Evolutionary conservation across 2,113 vertebrate species (phyloP), one percentile per base, ranked within the genome.

Genomic region (Callocephalon fimbriatum): DNA sequence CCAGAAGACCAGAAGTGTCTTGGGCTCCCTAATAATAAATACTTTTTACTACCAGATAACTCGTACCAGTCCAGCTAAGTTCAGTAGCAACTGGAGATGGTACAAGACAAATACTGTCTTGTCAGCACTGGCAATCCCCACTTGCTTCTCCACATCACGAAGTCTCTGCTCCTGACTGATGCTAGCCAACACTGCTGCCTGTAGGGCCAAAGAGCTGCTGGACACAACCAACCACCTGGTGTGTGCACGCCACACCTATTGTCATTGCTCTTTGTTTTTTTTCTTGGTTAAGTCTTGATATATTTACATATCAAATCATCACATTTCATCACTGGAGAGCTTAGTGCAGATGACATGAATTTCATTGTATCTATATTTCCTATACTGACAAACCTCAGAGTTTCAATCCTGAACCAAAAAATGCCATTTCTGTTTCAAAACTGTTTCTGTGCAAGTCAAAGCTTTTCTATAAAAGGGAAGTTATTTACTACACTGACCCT

Each of bases 61-160:
- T 61, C 8, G 20, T n/a, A 83, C 22, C 22, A 74, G n/a, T 80
- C 16, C 27, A 73, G 27, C 18, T 17, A 50, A 78, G 38, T 15
- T 63, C 78, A 38, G 48, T 4, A 73, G 35, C 32, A 68, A 45
- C 25, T 42, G 37, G 29, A 51, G 61, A 58, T 25, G 18, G 25
- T 15, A 53, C 15, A 38, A 68, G 47, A 74, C 32, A 74, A 78
- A 78, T 7, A 44, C 10, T 29, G 42, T 63, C 40, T 63, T 58
- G 38, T 58, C 40, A 67, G 22, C 48, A 13, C 40, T n/a, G 40
- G 29, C 27, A 21, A 40, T 22, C 40, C 5, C 5, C 29, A 20
- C 25, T 53, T 4, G 1, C 32, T 61, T 48, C 40, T 68, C 42
- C 29, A 21, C 15, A 4, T 21, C 29, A 47, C 0, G 0, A 42